phyloP scores from a whole-genome alignment of 2,888 invertebrate species.

The Aromia moschata region DNA sequence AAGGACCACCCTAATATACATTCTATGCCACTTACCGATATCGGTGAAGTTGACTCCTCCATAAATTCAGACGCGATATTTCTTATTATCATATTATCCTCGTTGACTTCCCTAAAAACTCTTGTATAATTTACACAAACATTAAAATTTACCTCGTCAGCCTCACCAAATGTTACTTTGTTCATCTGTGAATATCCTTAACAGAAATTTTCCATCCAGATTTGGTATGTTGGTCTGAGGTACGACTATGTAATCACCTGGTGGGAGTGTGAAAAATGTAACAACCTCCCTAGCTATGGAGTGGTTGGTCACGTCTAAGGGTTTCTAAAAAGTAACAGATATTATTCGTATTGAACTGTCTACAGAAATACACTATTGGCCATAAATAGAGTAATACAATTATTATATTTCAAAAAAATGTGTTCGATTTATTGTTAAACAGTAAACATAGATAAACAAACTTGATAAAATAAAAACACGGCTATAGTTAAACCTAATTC shows the following conservation, averaged over 20 bases:
- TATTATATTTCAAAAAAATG: neutral
- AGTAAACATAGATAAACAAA: neutral
- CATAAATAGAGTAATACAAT: too few species aligned
- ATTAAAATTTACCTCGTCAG: neutral
- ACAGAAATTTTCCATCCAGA: conserved; percentile 75
- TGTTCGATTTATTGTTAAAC: neutral
- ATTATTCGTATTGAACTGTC: too few species aligned
- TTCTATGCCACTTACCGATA: conserved; percentile 68
- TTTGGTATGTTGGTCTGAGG: conserved; percentile 76
- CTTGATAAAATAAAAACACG: neutral
- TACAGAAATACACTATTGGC: too few species aligned
- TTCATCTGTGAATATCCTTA: conserved; percentile 77
- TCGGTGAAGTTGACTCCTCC: conserved; percentile 65
- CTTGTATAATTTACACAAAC: neutral
- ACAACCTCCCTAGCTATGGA: conserved; percentile 74
- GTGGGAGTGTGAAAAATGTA: conserved; percentile 77
- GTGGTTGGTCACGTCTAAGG: conserved; percentile 75
- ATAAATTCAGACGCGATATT: conserved; percentile 71
- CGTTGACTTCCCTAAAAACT: conserved; percentile 75
- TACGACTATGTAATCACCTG: conserved; percentile 78
- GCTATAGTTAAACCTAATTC: neutral
- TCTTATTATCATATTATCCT: conserved; percentile 76
- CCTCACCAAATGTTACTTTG: conserved; percentile 76
- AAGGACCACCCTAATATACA: too few species aligned
- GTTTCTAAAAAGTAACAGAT: conserved; percentile 63